phyloP scores from a whole-genome alignment of 2,888 invertebrate genomes.

The Stenodema calcarata region DNA sequence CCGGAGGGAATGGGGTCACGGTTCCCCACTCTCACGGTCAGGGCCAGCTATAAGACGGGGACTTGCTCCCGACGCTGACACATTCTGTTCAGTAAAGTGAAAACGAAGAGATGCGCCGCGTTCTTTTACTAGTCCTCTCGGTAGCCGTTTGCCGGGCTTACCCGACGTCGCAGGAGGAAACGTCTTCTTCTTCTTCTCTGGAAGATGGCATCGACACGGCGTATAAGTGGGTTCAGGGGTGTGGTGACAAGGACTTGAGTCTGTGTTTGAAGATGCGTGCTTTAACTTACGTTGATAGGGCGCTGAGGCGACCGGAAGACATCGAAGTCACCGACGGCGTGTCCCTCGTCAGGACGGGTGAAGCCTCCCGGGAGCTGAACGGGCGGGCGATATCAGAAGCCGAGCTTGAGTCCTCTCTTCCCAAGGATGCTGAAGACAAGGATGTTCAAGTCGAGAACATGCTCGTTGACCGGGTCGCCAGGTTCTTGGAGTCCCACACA shows the following conservation, averaged over 20 bases:
- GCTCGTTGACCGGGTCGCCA: conserved; percentile 75
- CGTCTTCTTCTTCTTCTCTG: neutral
- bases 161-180: conserved; percentile 8
- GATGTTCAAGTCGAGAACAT: conserved; percentile 77
- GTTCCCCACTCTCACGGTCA: conserved; percentile 51
- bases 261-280: conserved; percentile 79
- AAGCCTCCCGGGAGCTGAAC: conserved; percentile 57
- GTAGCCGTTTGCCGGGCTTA: conserved; percentile 32
- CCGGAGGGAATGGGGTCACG: conserved; percentile 52
- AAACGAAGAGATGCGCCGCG: conserved; percentile 31
- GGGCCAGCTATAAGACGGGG: conserved; percentile 50
- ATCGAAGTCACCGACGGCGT: conserved; percentile 63
- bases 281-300: conserved; percentile 72
- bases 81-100: conserved; percentile 35
- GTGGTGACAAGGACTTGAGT: conserved; percentile 72
- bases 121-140: conserved; percentile 10
- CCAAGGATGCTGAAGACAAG: conserved; percentile 71
- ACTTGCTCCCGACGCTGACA: conserved; percentile 17
- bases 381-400: conserved; percentile 61
- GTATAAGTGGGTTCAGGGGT: conserved; percentile 73
- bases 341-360: conserved; percentile 63
- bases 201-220: conserved; percentile 67
- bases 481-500: conserved; percentile 79
- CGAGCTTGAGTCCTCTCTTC: conserved; percentile 64
- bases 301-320: conserved; percentile 64